Conservation (phyloP, 2,797 vertebrate species). For the Cryptoblepharus egeriae region DNA sequence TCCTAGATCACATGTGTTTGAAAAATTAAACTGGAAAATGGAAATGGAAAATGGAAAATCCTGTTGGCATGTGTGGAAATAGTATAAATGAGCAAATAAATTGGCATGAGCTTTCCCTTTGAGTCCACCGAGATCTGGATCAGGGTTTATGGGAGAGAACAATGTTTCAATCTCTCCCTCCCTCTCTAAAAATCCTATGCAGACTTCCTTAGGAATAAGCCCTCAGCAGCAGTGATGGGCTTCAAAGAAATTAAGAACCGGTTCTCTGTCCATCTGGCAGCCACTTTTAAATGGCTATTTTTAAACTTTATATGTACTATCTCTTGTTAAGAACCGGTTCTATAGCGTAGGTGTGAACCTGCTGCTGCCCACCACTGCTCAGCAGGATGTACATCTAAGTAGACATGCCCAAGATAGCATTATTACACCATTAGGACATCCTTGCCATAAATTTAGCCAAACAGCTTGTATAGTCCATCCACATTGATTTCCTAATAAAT, state of each 20-base stretch:
- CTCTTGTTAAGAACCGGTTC: no score
- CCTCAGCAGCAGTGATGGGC: no score
- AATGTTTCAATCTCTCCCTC: neutral
- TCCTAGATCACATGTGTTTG: no score
- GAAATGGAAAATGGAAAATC: neutral
- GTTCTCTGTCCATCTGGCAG: no score
- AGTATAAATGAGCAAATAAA: neutral
- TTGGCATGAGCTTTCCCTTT: neutral
- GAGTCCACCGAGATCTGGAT: neutral
- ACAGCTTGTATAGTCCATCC: slow-evolving; percentile 2
- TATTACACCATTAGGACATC: neutral
- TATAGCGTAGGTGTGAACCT: no score
- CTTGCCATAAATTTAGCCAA: neutral
- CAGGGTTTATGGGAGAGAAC: neutral
- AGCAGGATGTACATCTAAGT: no score
- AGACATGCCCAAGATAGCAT: no score
- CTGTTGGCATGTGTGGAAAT: neutral
- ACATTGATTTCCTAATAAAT: slow-evolving; percentile 12
- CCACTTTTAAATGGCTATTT: no score
- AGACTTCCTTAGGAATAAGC: no score
- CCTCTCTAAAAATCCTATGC: neutral
- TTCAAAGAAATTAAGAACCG: no score
- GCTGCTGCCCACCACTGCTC: no score
- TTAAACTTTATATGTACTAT: no score
- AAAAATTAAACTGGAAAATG: neutral